These are phyloP conservation scores for Papilio dardanus DNA, from an alignment of 1,140 invertebrate genomes.

Conservation along the genomic window DNA sequence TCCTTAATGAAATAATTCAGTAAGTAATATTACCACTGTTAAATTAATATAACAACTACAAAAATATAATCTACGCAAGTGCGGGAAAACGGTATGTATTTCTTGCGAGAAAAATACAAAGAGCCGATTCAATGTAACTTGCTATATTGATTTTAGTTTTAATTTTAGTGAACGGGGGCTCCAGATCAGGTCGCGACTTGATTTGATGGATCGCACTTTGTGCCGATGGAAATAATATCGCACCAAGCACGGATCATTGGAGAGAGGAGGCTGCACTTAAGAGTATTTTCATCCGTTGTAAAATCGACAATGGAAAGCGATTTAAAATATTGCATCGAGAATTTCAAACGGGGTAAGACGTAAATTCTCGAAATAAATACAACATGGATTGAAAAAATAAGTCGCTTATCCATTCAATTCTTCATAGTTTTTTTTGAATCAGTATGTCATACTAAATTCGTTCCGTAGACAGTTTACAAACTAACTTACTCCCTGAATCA, in stretches of 20 bases:
- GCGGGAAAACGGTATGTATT: neutral
- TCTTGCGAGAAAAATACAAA: constrained; percentile 41
- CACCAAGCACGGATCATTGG: constrained; percentile 65
- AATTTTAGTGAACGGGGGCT: constrained; percentile 58
- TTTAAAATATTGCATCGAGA: constrained; percentile 72
- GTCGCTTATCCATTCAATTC: neutral
- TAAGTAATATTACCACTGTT: neutral
- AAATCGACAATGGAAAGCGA: constrained; percentile 65
- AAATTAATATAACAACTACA: neutral
- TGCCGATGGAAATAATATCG: constrained; percentile 67
- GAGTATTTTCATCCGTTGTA: constrained; percentile 68
- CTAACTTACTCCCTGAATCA: constrained; percentile 46
- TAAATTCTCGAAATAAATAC: constrained; percentile 31
- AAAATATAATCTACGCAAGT: neutral
- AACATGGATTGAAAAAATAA: neutral
- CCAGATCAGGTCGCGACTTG: constrained; percentile 50
- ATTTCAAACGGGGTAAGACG: constrained; percentile 33
- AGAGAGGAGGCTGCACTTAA: constrained; percentile 57
- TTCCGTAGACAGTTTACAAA: constrained; percentile 21
- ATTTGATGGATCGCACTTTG: constrained; percentile 72
- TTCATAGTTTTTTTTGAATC: neutral
- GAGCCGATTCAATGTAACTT: constrained; percentile 44
- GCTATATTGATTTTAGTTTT: constrained; percentile 61
- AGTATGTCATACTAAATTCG: neutral
- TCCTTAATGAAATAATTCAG: neutral